These are phyloP conservation scores for Teleogryllus oceanicus DNA, from an alignment of 2,888 invertebrate genomes.

Conservation along the genomic window DNA sequence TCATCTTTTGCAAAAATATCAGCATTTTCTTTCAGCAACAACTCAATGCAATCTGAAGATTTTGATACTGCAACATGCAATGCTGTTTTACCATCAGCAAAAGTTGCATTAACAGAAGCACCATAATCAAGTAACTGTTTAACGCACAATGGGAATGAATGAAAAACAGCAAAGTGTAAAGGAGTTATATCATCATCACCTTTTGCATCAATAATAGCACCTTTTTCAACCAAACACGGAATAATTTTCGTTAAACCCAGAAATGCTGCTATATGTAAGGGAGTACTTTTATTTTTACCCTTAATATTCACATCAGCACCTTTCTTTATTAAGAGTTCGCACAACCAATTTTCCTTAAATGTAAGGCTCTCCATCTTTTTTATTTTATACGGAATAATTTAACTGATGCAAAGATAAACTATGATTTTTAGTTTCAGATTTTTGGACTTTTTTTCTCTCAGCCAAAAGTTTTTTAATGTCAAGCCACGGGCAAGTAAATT, in stretches of 20 bases:
- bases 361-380: too few relatives aligned
- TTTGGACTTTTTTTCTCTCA: neutral
- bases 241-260: neutral
- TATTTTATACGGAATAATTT: too few relatives aligned
- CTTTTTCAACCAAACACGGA: neutral
- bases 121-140: neutral
- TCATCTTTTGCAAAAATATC: conserved; percentile 18
- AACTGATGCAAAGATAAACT: neutral
- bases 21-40: neutral
- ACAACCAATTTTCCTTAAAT: neutral
- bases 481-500: neutral
- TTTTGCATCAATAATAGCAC: neutral
- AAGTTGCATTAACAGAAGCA: neutral
- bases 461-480: neutral
- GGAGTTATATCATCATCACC: conserved; percentile 5
- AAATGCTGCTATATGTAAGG: neutral
- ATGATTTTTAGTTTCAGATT: neutral
- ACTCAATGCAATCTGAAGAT: neutral
- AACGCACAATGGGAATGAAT: neutral
- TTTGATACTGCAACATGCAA: neutral
- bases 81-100: neutral
- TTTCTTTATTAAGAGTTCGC: neutral
- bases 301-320: neutral
- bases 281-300: neutral
- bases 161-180: neutral